A percentile compares a stretch with the other conserved stretches of the same genome.
phyloP scores from a whole-genome alignment of 2,113 vertebrate species.

The Labeo catla region DNA sequence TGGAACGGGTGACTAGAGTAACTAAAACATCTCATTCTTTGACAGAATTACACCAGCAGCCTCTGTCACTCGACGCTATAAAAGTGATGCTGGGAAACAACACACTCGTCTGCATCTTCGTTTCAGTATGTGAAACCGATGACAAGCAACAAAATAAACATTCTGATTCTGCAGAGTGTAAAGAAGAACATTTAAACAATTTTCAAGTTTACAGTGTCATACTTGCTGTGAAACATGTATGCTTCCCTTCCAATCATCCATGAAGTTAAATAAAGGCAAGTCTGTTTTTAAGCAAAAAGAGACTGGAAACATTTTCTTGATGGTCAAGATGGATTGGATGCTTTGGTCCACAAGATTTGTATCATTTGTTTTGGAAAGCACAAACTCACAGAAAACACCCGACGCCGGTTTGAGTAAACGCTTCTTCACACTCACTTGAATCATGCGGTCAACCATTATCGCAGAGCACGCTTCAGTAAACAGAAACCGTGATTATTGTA shows the following conservation, averaged over 20 bases:
- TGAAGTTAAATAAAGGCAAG: not conserved
- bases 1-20: conserved; percentile 58
- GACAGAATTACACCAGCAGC: not conserved
- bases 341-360: not conserved
- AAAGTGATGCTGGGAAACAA: not conserved
- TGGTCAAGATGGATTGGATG: not conserved
- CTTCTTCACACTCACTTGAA: conserved; percentile 3
- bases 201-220: not conserved
- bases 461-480: not conserved
- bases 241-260: not conserved
- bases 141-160: not conserved
- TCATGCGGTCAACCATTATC: not conserved
- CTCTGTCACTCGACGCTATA: not conserved
- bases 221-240: not conserved
- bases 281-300: too few relatives aligned
- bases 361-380: not conserved
- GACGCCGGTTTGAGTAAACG: not conserved
- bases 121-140: not conserved
- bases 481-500: not conserved
- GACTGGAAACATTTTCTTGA: not conserved
- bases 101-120: not conserved
- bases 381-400: not conserved
- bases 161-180: not conserved
- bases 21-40: conserved; percentile 53
- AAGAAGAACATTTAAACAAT: not conserved